phyloP scores from a whole-genome alignment of 2,888 invertebrate species.

The Drosophila nigricruria region DNA sequence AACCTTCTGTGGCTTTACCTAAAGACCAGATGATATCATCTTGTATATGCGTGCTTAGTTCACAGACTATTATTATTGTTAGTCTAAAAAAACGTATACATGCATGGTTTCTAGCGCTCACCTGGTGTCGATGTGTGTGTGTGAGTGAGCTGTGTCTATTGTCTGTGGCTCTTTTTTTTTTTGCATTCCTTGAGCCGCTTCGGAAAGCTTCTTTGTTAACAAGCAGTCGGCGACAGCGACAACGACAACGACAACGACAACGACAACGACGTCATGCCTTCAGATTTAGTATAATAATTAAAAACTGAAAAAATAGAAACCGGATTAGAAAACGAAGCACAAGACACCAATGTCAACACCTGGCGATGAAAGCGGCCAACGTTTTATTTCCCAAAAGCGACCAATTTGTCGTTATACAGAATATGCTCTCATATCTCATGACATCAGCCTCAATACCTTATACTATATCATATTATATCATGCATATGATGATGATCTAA shows the following conservation, averaged over 20 bases:
- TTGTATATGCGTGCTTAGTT: constrained; percentile 66
- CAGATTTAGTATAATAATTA: constrained; percentile 59
- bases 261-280: constrained; percentile 64
- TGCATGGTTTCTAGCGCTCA: constrained; percentile 11
- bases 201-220: constrained; percentile 60
- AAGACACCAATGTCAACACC: constrained; percentile 49
- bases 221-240: constrained; percentile 18
- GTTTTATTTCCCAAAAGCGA: background rate
- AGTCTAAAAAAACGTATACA: constrained; percentile 32
- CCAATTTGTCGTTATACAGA: constrained; percentile 13
- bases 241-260: constrained; percentile 7
- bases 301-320: constrained; percentile 55
- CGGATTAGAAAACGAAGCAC: constrained; percentile 57
- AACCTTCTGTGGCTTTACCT: constrained; percentile 36
- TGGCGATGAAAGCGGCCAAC: constrained; percentile 40
- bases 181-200: constrained; percentile 58
- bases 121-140: background rate
- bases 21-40: constrained; percentile 79
- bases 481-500: background rate
- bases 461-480: too few species aligned
- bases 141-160: constrained; percentile 47
- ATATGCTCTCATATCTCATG: constrained; percentile 29
- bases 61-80: constrained; percentile 52
- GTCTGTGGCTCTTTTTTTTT: constrained; percentile 46
- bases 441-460: constrained; percentile 17